Conservation (phyloP, 2,888 invertebrate genomes). For the Melieria crassipennis region DNA sequence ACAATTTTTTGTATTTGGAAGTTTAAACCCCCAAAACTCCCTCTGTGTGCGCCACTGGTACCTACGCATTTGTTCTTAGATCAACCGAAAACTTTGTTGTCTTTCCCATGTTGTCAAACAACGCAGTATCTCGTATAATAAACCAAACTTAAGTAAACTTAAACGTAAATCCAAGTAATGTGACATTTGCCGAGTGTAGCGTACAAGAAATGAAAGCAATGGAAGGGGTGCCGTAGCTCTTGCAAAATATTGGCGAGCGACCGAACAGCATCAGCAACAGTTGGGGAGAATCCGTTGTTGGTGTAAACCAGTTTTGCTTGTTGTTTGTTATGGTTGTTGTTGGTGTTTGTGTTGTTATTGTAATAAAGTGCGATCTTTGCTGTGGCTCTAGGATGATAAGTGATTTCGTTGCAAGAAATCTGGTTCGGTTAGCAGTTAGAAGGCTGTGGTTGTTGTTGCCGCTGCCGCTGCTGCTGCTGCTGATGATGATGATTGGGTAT, state of each 20-base stretch:
- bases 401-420: constrained; percentile 56
- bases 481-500: constrained; percentile 37
- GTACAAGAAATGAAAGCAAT: no score
- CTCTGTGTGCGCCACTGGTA: no score
- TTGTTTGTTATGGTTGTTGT: not conserved
- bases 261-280: not conserved
- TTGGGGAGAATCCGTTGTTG: not conserved
- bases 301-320: not conserved
- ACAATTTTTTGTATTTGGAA: no score
- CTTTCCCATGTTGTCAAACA: no score
- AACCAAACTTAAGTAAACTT: no score
- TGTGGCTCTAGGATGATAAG: constrained; percentile 51
- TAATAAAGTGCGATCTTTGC: not conserved
- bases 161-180: no score
- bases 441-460: constrained; percentile 42
- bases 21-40: no score
- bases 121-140: no score
- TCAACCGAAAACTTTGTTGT: no score
- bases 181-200: no score
- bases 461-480: constrained; percentile 50
- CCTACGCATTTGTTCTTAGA: no score
- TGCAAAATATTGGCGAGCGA: not conserved
- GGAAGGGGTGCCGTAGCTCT: no score
- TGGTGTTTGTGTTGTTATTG: not conserved
- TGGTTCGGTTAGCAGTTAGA: constrained; percentile 29